Evolutionary conservation across 1,140 invertebrate genomes (phyloP), one percentile per base, ranked within the genome.

Genomic region (Drosophila virilis): DNA sequence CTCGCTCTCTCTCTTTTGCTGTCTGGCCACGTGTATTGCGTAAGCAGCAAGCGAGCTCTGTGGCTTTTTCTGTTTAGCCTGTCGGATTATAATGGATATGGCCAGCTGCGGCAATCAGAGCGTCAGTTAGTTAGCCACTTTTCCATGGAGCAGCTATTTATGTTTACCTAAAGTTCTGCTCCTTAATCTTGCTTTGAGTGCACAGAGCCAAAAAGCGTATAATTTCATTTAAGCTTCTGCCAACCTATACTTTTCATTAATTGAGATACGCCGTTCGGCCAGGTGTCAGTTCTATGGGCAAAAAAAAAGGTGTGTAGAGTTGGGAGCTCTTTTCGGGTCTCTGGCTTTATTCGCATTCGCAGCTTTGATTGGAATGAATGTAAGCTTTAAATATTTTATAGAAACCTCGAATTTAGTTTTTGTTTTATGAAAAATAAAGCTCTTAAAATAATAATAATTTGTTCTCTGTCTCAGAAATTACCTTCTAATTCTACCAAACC

Each of bases 51-150:
- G 57, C 73, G 72, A 72, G 65, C 81, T 84, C 80, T 84, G 74
- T 72, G 81, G 81, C 81, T 81, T 85, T 28, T 84, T 62, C 55
- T 73, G 61, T 71, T 84, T 69, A 76, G 74, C 66, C 80, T 77
- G 80, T 80, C 67, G 75, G 82, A 86, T 85, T 85, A 86, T 82
- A 80, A 83, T 85, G 80, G 77, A 85, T 84, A 80, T 80, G 22
- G 78, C 75, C 81, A 72, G 81, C 60, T 75, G 45, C 51, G 51
- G 43, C 60, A 35, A 57, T 38, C 32, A 51, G 57, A 62, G 65
- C 54, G 50, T 46, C 37, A 8, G 22, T 43, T 8, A 58, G 40
- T 42, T 46, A 46, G 58, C 32, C 43, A 60, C 8, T n/a, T 33
- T 28, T 32, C 8, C n/a, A 13, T n/a, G 40, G 6, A n/a, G n/a